These are phyloP conservation scores for Trachythela sp. DNA, from an alignment of 64 coral and sea anemone species.

Conservation along the genomic window DNA sequence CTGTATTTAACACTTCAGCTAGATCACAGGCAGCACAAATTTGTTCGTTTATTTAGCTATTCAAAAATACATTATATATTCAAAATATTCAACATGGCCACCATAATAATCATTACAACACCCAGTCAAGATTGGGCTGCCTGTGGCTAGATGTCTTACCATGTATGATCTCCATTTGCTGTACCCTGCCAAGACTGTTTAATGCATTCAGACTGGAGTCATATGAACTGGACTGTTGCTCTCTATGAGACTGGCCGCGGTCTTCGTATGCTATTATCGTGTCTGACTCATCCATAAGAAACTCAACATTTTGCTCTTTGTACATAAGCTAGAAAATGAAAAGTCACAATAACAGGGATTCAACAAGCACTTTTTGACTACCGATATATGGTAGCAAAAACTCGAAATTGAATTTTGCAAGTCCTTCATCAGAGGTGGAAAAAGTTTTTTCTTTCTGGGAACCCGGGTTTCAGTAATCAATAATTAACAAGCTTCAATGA, in stretches of 20 bases:
- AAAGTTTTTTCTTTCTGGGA: too few species aligned
- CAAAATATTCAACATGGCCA: too few species aligned
- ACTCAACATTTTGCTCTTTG: conserved; percentile 56
- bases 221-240: conserved; percentile 54
- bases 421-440: too few species aligned
- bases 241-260: conserved; percentile 45
- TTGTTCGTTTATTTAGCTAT: too few species aligned
- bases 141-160: conserved; percentile 30
- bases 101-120: too few species aligned
- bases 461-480: too few species aligned
- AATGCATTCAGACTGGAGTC: conserved; percentile 87
- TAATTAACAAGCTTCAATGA: too few species aligned
- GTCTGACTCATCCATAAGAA: conserved; percentile 66
- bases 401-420: not conserved
- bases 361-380: not conserved
- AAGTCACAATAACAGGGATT: not conserved
- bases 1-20: too few species aligned
- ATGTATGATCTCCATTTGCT: conserved; percentile 80
- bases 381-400: too few species aligned
- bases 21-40: too few species aligned
- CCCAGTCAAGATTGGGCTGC: not conserved
- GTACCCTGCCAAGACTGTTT: conserved; percentile 75
- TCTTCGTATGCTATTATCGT: conserved; percentile 81
- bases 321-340: conserved; percentile 53
- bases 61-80: too few species aligned